Evolutionary conservation across 2,888 invertebrate species (phyloP), one percentile per base, ranked within the genome.

Genomic region (Suillia variegata): DNA sequence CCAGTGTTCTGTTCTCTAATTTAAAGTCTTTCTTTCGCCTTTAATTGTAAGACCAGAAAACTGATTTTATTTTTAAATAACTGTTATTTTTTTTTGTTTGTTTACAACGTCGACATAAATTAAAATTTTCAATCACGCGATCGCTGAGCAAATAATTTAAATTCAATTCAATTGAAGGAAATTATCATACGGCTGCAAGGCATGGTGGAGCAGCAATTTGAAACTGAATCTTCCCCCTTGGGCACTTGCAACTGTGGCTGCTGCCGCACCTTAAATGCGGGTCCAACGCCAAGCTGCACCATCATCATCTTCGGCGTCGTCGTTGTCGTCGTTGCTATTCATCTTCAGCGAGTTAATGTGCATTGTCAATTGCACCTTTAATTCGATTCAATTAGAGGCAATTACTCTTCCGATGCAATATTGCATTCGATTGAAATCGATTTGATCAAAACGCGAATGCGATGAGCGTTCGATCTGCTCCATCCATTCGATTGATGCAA

Each of bases 341-440:
- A 26, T 6, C 26, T n/a, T 10, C 26, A 26, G 26, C 10, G 42
- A 24, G 33, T 56, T 49, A 53, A 47, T 62, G n/a, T n/a, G n/a
- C n/a, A 65, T 68, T 58, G 53, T 58, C 78, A 80, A 78, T 78
- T 79, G 80, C 79, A 80, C 79, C 80, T 80, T 77, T 79, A 79
- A 80, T 80, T 80, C 80, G 80, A 80, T 80, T 80, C 80, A 80
- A 80, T 80, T 80, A 80, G 78, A 78, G 75, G 69, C 79, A 80
- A 80, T 80, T 79, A 78, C 74, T 69, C 75, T 73, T 76, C n/a
- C 71, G 68, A 75, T 38, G 18, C 13, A 26, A 24, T 13, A 31
- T n/a, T 55, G 12, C 17, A 58, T 58, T 59, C 62, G 60, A 62
- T 59, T 59, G 58, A 61, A 64, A 59, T 64, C 60, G 64, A 64